Evolutionary conservation across 2,797 vertebrate genomes (phyloP), one percentile per base, ranked within the genome.

Genomic region (Aselliscus stoliczkanus): DNA sequence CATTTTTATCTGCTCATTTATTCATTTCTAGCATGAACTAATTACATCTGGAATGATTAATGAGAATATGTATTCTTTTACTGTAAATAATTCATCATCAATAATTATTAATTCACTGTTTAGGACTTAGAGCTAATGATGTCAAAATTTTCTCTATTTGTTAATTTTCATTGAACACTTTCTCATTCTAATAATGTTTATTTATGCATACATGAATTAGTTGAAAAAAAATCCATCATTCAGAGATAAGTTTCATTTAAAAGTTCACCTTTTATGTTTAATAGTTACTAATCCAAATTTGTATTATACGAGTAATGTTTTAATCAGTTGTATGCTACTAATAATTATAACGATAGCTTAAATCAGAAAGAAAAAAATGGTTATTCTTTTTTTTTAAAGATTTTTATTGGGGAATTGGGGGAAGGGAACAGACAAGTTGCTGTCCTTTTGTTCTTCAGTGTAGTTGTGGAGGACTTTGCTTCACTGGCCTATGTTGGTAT

Each of bases 41-140:
- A 95, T 88, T 94, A 85, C 85, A 89, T 62, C 11, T 79, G 13
- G 4, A 90, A 86, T 70, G 76, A 94, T 77, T 93, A 95, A 93
- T 64, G 7, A 77, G 67, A 72, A 27, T 37, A 13, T 37, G 7
- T 6, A 85, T 47, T 87, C 25, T 88, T 85, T 88, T 96, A 79
- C 9, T 72, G 15, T 91, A 95, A 96, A 72, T 77, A 90, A 87
- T 72, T 8, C 42, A 94, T 44, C 27, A 90, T 21, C 31, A 72
- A 42, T 20, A 85, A 91, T 67, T 93, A 93, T 76, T 84, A 84
- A 90, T 42, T 93, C 64, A 95, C 69, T 84, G 73, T 85, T 60
- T 23, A 91, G 4, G 39, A 88, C 11, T 81, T 18, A 73, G 20
- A 79, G 21, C 34, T 39, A 88, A 84, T 67, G 29, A 93, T 13